Conservation (phyloP, 2,888 invertebrate species). For the Strigamia crassipes region DNA sequence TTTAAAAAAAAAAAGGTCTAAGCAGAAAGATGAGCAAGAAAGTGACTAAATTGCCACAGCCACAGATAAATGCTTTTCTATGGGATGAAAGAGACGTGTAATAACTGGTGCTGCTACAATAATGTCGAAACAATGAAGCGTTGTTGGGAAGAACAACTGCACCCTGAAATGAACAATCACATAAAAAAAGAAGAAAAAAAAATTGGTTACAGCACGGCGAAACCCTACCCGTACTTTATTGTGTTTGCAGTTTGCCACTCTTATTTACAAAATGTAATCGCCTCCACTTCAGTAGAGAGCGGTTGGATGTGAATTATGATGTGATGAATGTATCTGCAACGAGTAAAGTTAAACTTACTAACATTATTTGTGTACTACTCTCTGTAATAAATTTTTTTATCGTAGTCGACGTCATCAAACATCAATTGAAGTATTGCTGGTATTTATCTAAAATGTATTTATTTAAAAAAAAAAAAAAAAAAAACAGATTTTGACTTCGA, state of each 20-base stretch:
- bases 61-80: not conserved
- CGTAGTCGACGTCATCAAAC: too few relatives aligned
- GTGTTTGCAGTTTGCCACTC: not conserved
- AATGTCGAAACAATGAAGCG: not conserved
- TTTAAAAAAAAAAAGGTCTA: not conserved
- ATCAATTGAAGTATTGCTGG: too few relatives aligned
- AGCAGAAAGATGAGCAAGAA: not conserved
- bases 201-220: not conserved
- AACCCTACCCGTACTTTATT: not conserved
- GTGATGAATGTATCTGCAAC: too few relatives aligned
- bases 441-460: too few relatives aligned
- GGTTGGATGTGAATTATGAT: too few relatives aligned
- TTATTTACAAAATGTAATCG: not conserved
- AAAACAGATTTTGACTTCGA: not conserved
- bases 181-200: not conserved
- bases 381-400: too few relatives aligned
- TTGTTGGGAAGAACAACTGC: not conserved
- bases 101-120: not conserved
- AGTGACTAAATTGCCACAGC: not conserved
- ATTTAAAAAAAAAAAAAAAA: too few relatives aligned
- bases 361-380: too few relatives aligned
- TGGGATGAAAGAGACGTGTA: not conserved
- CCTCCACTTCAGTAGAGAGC: not conserved
- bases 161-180: not conserved
- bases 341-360: too few relatives aligned